A percentile compares a stretch with the other conserved stretches of the same genome.
These are phyloP conservation scores for Acrocyrtus sp. DNA, from an alignment of 2,888 invertebrate genomes.

Conservation along the genomic window DNA sequence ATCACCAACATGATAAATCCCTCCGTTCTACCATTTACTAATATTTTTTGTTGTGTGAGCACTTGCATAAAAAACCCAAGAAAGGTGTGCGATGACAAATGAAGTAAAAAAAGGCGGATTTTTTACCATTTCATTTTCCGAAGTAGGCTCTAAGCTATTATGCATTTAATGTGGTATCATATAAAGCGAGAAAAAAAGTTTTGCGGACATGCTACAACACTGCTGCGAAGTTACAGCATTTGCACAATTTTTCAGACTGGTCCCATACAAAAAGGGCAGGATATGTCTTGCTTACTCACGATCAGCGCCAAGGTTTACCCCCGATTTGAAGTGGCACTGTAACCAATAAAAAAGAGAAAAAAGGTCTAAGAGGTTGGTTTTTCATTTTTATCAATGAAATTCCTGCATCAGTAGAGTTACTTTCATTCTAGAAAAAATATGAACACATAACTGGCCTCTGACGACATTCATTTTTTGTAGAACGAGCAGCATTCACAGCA, in stretches of 20 bases:
- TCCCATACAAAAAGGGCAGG: too few relatives aligned
- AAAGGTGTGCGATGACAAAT: too few relatives aligned
- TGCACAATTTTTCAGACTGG: too few relatives aligned
- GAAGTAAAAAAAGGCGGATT: too few relatives aligned
- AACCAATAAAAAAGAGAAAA: slow-evolving; percentile 10
- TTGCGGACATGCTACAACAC: too few relatives aligned
- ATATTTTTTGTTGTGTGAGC: too few relatives aligned
- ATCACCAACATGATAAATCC: slow-evolving; percentile 10
- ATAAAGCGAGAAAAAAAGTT: too few relatives aligned
- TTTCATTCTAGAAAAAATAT: background rate
- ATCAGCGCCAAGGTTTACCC: background rate
- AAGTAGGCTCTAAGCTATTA: too few relatives aligned
- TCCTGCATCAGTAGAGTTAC: background rate
- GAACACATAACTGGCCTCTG: background rate
- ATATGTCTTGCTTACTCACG: background rate
- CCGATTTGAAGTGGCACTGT: background rate
- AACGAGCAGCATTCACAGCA: background rate
- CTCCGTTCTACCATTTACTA: background rate
- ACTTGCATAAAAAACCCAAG: too few relatives aligned
- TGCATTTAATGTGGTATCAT: too few relatives aligned
- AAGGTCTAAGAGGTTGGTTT: background rate
- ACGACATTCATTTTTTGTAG: background rate
- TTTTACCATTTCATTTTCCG: too few relatives aligned
- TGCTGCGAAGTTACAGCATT: too few relatives aligned
- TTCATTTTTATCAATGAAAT: background rate